Evolutionary conservation across 23 tunicate genomes (phyloP).

Genomic region (Halocynthia aurantium): DNA sequence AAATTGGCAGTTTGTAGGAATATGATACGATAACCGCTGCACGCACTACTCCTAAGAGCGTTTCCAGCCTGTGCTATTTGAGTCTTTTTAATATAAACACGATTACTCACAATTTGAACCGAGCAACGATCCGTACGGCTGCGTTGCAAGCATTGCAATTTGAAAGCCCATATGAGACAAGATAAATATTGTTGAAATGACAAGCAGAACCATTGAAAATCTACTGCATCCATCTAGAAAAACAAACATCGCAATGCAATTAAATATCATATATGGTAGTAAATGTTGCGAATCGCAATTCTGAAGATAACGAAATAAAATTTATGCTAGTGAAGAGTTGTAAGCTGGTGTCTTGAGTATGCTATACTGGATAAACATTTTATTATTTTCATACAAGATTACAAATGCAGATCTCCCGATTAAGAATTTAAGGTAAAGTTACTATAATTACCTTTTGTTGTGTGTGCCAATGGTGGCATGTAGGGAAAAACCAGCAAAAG

Average conservation of each 20-base stretch:
- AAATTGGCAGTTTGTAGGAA: too few relatives aligned
- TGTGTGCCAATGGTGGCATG: slow-evolving; percentile 32
- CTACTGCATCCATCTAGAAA: slow-evolving; percentile 47
- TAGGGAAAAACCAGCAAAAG: slow-evolving; percentile 66
- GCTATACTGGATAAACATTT: not conserved
- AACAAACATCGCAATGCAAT: not conserved
- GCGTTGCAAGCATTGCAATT: slow-evolving; percentile 41
- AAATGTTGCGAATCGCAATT: not conserved
- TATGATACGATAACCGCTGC: too few relatives aligned
- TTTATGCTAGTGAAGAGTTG: not conserved
- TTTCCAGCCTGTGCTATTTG: too few relatives aligned
- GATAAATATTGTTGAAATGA: slow-evolving; percentile 49
- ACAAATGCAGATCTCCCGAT: not conserved
- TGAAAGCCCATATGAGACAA: slow-evolving; percentile 69
- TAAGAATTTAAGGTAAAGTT: not conserved
- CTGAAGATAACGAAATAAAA: not conserved
- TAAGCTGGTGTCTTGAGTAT: not conserved
- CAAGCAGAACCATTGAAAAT: slow-evolving; percentile 16
- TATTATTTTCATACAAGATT: not conserved
- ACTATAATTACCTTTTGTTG: slow-evolving; percentile 30
- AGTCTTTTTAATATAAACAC: not conserved
- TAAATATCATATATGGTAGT: not conserved
- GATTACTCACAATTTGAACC: slow-evolving; percentile 69
- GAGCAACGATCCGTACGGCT: slow-evolving; percentile 68
- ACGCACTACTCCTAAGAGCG: too few relatives aligned